Percentiles rank a stretch among this genome's conserved stretches.
Conservation (phyloP, 2,888 invertebrate species). For the Choristoneura rosaceana region DNA sequence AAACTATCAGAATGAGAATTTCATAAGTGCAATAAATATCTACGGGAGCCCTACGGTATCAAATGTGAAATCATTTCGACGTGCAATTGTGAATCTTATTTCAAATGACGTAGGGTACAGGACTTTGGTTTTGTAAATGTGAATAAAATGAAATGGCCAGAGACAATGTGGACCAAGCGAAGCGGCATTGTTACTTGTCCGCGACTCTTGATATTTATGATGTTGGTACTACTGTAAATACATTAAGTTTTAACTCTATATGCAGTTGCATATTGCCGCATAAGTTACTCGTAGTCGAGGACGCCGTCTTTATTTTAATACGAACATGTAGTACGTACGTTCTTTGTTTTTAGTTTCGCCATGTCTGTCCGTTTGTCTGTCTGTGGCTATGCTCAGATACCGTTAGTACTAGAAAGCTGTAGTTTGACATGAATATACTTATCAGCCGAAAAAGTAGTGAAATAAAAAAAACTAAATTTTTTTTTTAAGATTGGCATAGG, state of each 20-base stretch:
- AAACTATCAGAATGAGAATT: conserved; percentile 20
- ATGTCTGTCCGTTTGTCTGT: no score
- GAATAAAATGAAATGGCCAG: conserved; percentile 13
- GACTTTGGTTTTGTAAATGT: not conserved
- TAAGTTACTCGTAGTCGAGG: not conserved
- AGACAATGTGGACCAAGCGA: conserved; percentile 28
- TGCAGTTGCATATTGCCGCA: not conserved
- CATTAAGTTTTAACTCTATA: not conserved
- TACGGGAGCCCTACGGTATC: conserved; percentile 34
- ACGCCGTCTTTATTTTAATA: not conserved
- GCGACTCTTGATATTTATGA: conserved; percentile 31
- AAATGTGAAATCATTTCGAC: not conserved
- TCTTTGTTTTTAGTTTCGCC: no score
- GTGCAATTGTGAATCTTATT: conserved; percentile 15
- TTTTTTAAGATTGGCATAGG: no score
- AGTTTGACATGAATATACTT: no score
- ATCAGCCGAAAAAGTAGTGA: no score
- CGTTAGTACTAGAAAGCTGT: no score
- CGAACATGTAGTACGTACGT: no score
- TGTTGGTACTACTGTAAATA: conserved; percentile 38
- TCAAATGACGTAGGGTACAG: not conserved
- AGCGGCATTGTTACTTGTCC: conserved; percentile 31
- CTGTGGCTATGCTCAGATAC: no score
- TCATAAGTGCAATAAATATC: conserved; percentile 38
- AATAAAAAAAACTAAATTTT: no score